phyloP scores from a whole-genome alignment of 2,888 invertebrate species.

The Liposcelis brunnea region DNA sequence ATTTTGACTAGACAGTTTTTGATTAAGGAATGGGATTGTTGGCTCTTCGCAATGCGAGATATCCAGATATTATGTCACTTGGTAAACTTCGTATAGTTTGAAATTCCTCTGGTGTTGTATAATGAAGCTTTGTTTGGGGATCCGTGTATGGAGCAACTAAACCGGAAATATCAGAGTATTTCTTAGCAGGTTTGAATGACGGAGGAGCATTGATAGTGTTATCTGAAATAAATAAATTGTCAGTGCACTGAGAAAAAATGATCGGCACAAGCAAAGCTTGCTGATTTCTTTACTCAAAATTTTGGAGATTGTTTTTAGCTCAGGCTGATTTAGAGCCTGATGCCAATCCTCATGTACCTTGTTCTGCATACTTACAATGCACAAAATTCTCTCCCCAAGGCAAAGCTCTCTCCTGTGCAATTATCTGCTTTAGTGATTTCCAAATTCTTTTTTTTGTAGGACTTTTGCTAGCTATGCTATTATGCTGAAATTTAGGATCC shows the following conservation, averaged over 20 bases:
- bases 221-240: constrained; percentile 36
- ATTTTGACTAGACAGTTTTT: constrained; percentile 12
- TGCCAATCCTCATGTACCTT: too few relatives aligned
- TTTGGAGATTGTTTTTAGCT: too few relatives aligned
- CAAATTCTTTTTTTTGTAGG: constrained; percentile 56
- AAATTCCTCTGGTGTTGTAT: constrained; percentile 75
- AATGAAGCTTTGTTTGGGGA: constrained; percentile 75
- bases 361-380: too few relatives aligned
- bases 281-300: too few relatives aligned
- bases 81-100: constrained; percentile 68
- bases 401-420: constrained; percentile 57
- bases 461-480: constrained; percentile 24
- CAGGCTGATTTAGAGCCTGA: too few relatives aligned
- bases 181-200: constrained; percentile 77
- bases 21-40: constrained; percentile 54
- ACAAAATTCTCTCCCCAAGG: constrained; percentile 63
- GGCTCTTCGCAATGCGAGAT: constrained; percentile 68
- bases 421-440: constrained; percentile 78
- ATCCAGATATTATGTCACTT: constrained; percentile 83
- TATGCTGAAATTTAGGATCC: constrained; percentile 28
- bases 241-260: constrained; percentile 7
- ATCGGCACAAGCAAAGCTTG: too few relatives aligned
- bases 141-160: constrained; percentile 74
- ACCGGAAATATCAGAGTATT: constrained; percentile 86
- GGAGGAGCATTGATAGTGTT: constrained; percentile 81